Evolutionary conservation across 2,797 vertebrate species (phyloP), one percentile per base, ranked within the genome.

Genomic region (Borostomias antarcticus): DNA sequence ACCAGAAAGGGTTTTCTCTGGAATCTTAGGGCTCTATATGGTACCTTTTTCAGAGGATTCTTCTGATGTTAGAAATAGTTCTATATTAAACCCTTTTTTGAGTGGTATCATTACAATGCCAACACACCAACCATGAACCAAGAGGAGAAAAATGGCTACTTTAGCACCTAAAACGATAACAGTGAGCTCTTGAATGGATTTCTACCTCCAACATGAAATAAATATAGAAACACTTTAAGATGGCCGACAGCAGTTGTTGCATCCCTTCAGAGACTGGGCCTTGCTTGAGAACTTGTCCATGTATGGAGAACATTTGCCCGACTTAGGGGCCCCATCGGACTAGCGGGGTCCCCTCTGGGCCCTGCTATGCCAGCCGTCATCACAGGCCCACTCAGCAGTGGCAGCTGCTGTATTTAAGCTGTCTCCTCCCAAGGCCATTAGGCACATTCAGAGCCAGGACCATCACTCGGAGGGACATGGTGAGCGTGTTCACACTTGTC

Each of bases 341-440:
- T 62, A 72, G 11, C 8, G n/a, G 60, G 45, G 59, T 69, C 72
- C 71, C 78, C 15, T 2, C 19, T 35, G 77, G 62, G 64, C 19
- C 50, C 47, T 6, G 1, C 28, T 50, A 58, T 51, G 59, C 61
- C 66, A 61, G 58, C 68, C 23, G 40, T 76, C 68, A 63, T 64
- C 76, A 60, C 58, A 13, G 30, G 3, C 9, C 63, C 45, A 43
- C 21, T 48, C 43, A 9, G 57, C 64, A 40, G 58, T 30, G 60
- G 61, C 82, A 85, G 82, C 77, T 83, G 85, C 52, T 67, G 56
- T 84, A 86, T 84, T 85, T 85, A 88, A 89, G 74, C 50, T n/a
- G 21, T 48, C 10, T 37, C 17, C 62, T 63, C 56, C 40, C 64
- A 47, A 35, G 69, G 21, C 17, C 50, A 28, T 26, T 33, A 33